phyloP scores from a whole-genome alignment of 2,113 vertebrate genomes.

The Cynocephalus volans region DNA sequence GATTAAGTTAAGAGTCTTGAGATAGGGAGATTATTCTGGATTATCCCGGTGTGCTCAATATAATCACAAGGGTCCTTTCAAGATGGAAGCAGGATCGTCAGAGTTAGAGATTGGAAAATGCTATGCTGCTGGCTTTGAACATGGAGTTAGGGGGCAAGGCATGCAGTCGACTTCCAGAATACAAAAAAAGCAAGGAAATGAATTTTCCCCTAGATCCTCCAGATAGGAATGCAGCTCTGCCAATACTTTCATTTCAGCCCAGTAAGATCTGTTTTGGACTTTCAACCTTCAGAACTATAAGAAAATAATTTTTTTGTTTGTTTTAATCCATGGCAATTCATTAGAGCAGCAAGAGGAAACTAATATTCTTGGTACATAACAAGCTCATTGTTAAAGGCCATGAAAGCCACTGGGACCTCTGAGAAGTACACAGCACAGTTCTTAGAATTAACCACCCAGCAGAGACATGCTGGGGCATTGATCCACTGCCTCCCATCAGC shows the following conservation, averaged over 20 bases:
- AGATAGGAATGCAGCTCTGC: not conserved
- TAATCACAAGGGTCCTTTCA: not conserved
- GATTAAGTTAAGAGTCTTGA: no score
- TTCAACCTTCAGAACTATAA: not conserved
- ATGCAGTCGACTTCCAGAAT: not conserved
- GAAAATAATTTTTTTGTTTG: not conserved
- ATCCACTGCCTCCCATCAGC: not conserved
- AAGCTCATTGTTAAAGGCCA: not conserved
- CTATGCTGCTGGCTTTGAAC: not conserved
- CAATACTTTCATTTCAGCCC: not conserved
- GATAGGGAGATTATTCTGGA: no score
- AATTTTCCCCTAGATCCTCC: not conserved
- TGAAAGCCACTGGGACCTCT: not conserved
- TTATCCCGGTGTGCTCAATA: no score
- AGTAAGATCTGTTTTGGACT: not conserved
- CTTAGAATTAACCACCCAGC: not conserved
- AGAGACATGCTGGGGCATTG: no score
- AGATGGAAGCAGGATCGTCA: not conserved
- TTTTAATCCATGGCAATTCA: not conserved
- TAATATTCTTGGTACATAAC: not conserved
- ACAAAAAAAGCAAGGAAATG: not conserved
- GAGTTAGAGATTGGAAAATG: not conserved
- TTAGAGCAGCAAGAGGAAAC: not conserved
- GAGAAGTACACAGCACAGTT: not conserved
- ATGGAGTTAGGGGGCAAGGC: not conserved